phyloP scores from a whole-genome alignment of 2,888 invertebrate species.

The Cantharis rustica region DNA sequence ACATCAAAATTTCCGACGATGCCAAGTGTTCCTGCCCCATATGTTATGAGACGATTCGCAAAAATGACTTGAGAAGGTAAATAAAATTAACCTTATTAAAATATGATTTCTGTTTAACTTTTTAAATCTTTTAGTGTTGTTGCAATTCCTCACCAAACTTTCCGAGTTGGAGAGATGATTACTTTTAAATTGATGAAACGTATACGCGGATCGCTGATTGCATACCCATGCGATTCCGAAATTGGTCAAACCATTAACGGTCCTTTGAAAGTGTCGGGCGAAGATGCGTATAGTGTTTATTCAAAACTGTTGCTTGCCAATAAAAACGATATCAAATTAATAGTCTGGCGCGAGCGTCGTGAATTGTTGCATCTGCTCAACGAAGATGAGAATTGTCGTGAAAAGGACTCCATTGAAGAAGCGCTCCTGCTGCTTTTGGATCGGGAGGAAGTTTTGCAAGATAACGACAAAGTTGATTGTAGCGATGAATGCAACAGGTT shows the following conservation, averaged over 20 bases:
- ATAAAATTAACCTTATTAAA: too few relatives aligned
- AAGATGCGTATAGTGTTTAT: slow-evolving; percentile 63
- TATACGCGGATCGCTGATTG: slow-evolving; percentile 60
- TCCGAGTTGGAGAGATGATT: slow-evolving; percentile 69
- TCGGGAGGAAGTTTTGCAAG: slow-evolving; percentile 53
- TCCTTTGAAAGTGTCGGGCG: slow-evolving; percentile 58
- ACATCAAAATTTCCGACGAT: slow-evolving; percentile 84
- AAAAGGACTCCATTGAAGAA: slow-evolving; percentile 84
- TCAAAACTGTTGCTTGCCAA: slow-evolving; percentile 80
- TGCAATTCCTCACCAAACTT: slow-evolving; percentile 59
- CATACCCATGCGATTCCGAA: slow-evolving; percentile 59
- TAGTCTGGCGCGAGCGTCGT: slow-evolving; percentile 73
- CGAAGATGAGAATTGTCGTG: slow-evolving; percentile 76
- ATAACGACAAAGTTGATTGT: neutral
- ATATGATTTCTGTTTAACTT: too few relatives aligned
- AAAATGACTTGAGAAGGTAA: slow-evolving; percentile 82
- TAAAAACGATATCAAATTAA: slow-evolving; percentile 64
- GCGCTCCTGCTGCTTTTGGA: slow-evolving; percentile 72
- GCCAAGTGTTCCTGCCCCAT: slow-evolving; percentile 88
- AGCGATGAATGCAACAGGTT: neutral
- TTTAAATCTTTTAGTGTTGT: slow-evolving; percentile 60
- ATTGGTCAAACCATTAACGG: slow-evolving; percentile 40
- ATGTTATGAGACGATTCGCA: slow-evolving; percentile 82
- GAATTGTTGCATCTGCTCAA: slow-evolving; percentile 68
- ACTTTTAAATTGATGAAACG: slow-evolving; percentile 81